Base-by-base conservation (phyloP, 2,113 vertebrate genomes). In the Lanius collurio region DNA sequence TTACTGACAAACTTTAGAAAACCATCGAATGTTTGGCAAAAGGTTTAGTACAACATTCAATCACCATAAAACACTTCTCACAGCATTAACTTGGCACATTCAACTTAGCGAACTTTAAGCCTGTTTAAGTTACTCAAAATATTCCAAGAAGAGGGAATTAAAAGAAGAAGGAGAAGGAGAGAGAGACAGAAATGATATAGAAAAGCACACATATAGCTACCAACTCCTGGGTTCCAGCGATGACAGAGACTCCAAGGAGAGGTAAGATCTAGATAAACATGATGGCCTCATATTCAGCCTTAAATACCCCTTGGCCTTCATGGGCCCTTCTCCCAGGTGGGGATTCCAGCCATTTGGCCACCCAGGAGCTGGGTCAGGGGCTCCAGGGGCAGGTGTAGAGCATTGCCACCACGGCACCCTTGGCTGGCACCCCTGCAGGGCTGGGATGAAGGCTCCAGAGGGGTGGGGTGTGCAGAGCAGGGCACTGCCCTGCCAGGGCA, bases 401-500 rank as follows among this genome's bases (percentile, higher is more conserved):
- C 33, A 9, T 11, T 73, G 13, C 10, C 56, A 21, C 5, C 2
- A 1, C 13, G 35, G 67, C 44, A 67, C 16, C 55, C 2, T 0
- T 24, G 55, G 3, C 37, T 52, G 67, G 44, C 46, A 19, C 37
- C 0, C 1, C 55, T 52, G 67, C 33, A 37, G 68, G 47, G 68
- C 47, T 53, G 68, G 33, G 57, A 33, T 3, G 13, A 33, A 46
- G 46, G 28, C 49, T 47, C 81, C 41, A 47, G 69, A 27, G 18
- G 28, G 9, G 3, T 63, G 81, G 39, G 27, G 3, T 22, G 68
- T 39, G 41, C 10, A 1, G 9, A n/a, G 60, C 50, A 56, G 41
- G 41, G 44, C 78, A 33, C 62, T 37, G 77, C 39, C 46, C 55
- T 2, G 0, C 21, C 44, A 39, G 74, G n/a, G 3, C 77, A 30